Percentiles rank a stretch among this genome's conserved stretches.
Evolutionary conservation across 2,113 vertebrate species (phyloP).

Genomic region (Triplophysa rosa): DNA sequence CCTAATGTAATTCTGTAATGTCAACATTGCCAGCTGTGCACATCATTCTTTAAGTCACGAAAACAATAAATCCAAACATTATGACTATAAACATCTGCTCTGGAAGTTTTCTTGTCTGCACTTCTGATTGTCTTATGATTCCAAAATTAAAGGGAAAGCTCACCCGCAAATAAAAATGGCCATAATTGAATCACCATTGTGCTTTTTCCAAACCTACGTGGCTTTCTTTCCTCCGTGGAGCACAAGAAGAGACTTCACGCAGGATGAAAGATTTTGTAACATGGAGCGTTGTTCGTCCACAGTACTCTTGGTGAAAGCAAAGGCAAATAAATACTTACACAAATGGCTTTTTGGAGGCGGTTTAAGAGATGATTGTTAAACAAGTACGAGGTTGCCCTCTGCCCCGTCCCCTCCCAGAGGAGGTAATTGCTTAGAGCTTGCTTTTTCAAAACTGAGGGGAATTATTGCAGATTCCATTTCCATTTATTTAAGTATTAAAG

Average conservation of each 20-base stretch:
- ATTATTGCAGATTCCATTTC: too few species aligned
- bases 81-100: constrained; percentile 67
- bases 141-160: not conserved
- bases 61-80: constrained; percentile 66
- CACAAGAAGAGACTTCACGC: not conserved
- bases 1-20: constrained; percentile 64
- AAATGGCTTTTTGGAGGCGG: constrained; percentile 1
- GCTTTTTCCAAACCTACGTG: not conserved
- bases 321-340: constrained; percentile 7
- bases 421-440: too few species aligned
- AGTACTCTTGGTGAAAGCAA: constrained; percentile 9
- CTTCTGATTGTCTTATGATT: constrained; percentile 23
- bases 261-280: not conserved
- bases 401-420: not conserved
- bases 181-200: not conserved
- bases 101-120: constrained; percentile 52
- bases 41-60: constrained; percentile 64
- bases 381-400: constrained; percentile 22
- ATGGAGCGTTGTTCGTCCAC: constrained; percentile 8
- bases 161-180: not conserved
- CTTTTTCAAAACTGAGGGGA: too few species aligned
- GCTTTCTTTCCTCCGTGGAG: not conserved
- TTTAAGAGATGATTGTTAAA: constrained; percentile 41
- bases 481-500: not conserved
- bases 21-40: constrained; percentile 67